These are phyloP conservation scores for Arctocebus calabarensis DNA, from an alignment of 2,797 vertebrate species.

Conservation along the genomic window DNA sequence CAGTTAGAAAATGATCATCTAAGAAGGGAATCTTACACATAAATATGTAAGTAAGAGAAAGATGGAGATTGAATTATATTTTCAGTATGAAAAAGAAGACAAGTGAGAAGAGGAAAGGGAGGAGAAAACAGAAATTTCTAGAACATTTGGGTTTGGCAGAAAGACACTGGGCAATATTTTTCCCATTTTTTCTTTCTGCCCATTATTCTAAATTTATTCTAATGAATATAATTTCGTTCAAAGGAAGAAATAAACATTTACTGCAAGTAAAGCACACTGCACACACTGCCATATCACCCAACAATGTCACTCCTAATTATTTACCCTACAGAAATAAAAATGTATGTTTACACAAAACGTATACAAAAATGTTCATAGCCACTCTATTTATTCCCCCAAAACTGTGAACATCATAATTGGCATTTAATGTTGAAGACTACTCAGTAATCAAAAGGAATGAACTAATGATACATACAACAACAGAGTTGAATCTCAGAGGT, in stretches of 20 bases:
- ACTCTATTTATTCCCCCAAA: slow-evolving; percentile 34
- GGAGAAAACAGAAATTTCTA: background rate
- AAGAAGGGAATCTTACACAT: background rate
- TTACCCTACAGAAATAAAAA: slow-evolving; percentile 25
- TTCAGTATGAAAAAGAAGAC: slow-evolving; percentile 24
- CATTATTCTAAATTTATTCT: slow-evolving; percentile 39
- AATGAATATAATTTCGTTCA: slow-evolving; percentile 22
- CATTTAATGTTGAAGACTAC: background rate
- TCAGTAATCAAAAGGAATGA: background rate
- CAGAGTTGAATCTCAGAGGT: background rate
- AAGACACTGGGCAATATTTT: background rate
- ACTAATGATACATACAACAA: background rate
- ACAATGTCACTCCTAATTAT: background rate
- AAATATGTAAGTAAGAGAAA: slow-evolving; percentile 50
- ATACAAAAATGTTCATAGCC: background rate
- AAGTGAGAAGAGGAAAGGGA: background rate
- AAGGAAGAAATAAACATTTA: slow-evolving; percentile 43
- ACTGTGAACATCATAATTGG: background rate
- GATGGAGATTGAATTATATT: slow-evolving; percentile 1
- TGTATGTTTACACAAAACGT: background rate
- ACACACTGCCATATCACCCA: background rate
- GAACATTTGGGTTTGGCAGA: slow-evolving; percentile 21
- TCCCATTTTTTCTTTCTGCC: background rate
- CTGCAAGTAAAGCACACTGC: background rate
- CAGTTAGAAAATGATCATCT: background rate